Percentiles rank a stretch among this genome's conserved stretches.
Conservation (phyloP, 2,888 invertebrate species). For the Caenorhabditis sp. region DNA sequence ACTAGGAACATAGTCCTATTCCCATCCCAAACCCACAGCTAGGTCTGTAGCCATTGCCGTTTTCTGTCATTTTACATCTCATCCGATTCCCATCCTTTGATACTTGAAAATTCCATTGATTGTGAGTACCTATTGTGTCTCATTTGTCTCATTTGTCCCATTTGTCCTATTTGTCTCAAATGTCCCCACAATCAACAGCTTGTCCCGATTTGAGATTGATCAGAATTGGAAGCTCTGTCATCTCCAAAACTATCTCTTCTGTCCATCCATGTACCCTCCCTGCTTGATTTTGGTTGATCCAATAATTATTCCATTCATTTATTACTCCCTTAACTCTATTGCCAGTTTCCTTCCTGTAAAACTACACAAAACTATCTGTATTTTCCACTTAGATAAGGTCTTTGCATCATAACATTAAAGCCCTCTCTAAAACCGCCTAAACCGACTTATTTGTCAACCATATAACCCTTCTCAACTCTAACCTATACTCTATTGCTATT, state of each 20-base stretch:
- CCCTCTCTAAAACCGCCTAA: conserved; percentile 4
- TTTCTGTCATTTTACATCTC: conserved; percentile 30
- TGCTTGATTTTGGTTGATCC: background rate
- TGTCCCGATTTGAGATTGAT: conserved; percentile 8
- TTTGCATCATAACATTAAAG: background rate
- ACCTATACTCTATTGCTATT: background rate
- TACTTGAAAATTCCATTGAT: background rate
- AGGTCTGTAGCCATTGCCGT: conserved; percentile 48
- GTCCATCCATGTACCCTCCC: no score
- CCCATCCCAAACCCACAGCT: no score
- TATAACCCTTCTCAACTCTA: background rate
- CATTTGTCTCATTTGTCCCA: background rate
- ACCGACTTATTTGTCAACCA: background rate
- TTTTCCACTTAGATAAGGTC: background rate
- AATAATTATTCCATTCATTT: background rate
- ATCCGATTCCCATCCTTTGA: background rate
- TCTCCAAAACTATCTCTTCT: no score
- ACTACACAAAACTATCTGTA: conserved; percentile 4
- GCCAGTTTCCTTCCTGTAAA: background rate
- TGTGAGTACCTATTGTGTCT: background rate
- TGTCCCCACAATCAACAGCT: no score
- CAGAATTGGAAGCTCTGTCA: no score
- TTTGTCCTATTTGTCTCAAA: background rate
- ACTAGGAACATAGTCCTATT: conserved; percentile 19
- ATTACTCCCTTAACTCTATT: background rate